Evolutionary conservation across 2,888 invertebrate genomes (phyloP).

Genomic region (Amphipyra tragopoginis): DNA sequence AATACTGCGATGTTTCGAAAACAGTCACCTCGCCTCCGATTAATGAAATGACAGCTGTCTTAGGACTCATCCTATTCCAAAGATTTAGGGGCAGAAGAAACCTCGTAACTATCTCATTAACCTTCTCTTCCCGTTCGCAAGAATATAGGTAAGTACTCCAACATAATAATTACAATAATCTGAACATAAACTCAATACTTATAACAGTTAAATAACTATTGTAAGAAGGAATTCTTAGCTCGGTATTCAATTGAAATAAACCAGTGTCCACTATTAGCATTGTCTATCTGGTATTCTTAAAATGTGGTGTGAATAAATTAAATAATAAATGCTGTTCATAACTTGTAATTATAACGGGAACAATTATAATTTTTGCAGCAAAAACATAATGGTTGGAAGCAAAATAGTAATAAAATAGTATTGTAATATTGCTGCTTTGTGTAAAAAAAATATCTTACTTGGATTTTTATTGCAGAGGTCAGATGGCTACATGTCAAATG

Average conservation of each 20-base stretch:
- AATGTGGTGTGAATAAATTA: constrained; percentile 40
- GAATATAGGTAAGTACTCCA: too few relatives aligned
- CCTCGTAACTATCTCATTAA: too few relatives aligned
- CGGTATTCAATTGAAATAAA: constrained; percentile 47
- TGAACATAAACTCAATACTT: constrained; percentile 20
- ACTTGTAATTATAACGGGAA: constrained; percentile 35
- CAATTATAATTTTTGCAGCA: constrained; percentile 23
- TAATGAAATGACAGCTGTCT: too few relatives aligned
- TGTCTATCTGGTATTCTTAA: constrained; percentile 51
- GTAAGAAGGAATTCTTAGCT: constrained; percentile 29
- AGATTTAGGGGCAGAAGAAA: too few relatives aligned
- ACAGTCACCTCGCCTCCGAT: too few relatives aligned
- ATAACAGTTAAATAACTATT: constrained; percentile 3
- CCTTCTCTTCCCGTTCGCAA: too few relatives aligned
- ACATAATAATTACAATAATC: neutral
- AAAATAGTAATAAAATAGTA: neutral
- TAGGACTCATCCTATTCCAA: too few relatives aligned
- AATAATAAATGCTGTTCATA: constrained; percentile 36
- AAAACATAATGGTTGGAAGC: constrained; percentile 16
- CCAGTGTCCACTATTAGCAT: constrained; percentile 43
- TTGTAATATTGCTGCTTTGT: too few relatives aligned
- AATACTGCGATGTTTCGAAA: too few relatives aligned
- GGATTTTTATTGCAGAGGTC: too few relatives aligned
- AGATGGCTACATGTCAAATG: too few relatives aligned
- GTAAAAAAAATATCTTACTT: too few relatives aligned